Evolutionary conservation across 2,797 vertebrate species (phyloP).

Genomic region (Acipenser ruthenus): DNA sequence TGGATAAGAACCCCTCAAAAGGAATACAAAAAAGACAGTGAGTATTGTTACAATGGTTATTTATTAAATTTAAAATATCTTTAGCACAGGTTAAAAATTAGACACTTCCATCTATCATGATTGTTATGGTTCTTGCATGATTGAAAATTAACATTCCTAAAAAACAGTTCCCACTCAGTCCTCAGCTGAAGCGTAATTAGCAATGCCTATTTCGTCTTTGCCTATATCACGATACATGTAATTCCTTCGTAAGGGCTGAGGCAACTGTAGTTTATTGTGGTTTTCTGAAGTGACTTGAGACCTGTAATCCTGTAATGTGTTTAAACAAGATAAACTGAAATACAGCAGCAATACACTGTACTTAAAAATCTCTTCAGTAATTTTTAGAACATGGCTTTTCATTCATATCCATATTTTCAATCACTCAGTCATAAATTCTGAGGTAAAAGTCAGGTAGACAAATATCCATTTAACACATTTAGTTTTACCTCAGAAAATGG

Average conservation of each 20-base stretch:
- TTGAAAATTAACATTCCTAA: slow-evolving; percentile 62
- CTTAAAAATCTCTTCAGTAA: too few species aligned
- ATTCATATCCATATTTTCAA: too few species aligned
- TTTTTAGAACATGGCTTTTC: too few species aligned
- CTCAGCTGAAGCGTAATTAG: slow-evolving; percentile 7
- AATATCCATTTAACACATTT: too few species aligned
- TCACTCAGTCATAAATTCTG: too few species aligned
- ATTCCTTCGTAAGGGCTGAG: slow-evolving; percentile 55
- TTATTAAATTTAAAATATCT: slow-evolving; percentile 84
- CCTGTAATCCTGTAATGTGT: too few species aligned
- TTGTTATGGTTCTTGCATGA: slow-evolving; percentile 45
- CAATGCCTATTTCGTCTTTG: slow-evolving; percentile 25
- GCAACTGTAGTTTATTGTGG: slow-evolving; percentile 38
- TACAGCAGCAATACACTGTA: too few species aligned
- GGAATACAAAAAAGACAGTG: not conserved
- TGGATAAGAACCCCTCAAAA: too few species aligned
- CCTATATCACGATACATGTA: slow-evolving; percentile 47
- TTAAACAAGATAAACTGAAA: too few species aligned
- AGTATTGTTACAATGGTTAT: slow-evolving; percentile 66
- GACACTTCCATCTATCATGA: slow-evolving; percentile 69
- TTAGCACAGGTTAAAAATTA: slow-evolving; percentile 79
- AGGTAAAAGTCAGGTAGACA: too few species aligned
- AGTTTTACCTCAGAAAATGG: too few species aligned
- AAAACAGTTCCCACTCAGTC: slow-evolving; percentile 35
- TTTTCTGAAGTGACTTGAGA: too few species aligned